Conservation (phyloP, 1,140 invertebrate species). For the Alviniconcha marisindica region DNA sequence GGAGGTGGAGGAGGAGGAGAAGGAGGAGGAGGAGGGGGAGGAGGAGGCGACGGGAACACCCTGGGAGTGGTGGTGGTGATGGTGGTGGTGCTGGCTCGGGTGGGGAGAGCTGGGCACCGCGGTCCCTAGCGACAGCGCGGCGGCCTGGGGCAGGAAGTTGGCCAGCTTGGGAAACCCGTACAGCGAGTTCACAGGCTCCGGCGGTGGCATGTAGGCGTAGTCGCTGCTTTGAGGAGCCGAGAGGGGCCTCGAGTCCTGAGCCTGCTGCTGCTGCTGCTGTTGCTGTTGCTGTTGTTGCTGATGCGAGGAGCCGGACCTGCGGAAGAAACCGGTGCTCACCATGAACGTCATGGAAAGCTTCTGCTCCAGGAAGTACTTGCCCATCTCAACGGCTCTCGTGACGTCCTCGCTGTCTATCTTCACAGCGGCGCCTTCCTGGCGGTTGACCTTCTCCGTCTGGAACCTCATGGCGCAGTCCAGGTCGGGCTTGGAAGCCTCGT, state of each 20-base stretch:
- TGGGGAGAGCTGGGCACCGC: neutral
- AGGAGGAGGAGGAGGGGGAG: neutral
- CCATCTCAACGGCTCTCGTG: slow-evolving; percentile 39
- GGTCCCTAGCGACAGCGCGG: neutral
- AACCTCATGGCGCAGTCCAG: neutral
- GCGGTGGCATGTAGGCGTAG: neutral
- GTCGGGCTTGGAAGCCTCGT: slow-evolving; percentile 37
- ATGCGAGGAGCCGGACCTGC: slow-evolving; percentile 4
- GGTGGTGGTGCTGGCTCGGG: neutral
- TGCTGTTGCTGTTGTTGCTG: neutral
- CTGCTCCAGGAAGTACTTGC: slow-evolving; percentile 59
- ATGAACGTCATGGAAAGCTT: slow-evolving; percentile 57
- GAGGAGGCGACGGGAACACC: neutral
- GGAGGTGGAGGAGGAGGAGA: neutral
- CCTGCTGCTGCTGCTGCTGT: neutral
- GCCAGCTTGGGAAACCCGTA: neutral
- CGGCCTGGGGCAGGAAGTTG: neutral
- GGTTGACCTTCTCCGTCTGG: neutral
- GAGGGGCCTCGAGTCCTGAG: neutral
- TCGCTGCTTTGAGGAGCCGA: neutral
- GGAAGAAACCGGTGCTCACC: slow-evolving; percentile 50
- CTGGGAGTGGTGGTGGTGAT: neutral
- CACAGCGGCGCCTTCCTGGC: neutral
- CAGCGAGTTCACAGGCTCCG: neutral
- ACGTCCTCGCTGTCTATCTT: slow-evolving; percentile 1